A percentile compares a stretch with the other conserved stretches of the same genome.
These are phyloP conservation scores for Camponotus vicinus DNA, from an alignment of 1,140 invertebrate genomes.

Conservation along the genomic window DNA sequence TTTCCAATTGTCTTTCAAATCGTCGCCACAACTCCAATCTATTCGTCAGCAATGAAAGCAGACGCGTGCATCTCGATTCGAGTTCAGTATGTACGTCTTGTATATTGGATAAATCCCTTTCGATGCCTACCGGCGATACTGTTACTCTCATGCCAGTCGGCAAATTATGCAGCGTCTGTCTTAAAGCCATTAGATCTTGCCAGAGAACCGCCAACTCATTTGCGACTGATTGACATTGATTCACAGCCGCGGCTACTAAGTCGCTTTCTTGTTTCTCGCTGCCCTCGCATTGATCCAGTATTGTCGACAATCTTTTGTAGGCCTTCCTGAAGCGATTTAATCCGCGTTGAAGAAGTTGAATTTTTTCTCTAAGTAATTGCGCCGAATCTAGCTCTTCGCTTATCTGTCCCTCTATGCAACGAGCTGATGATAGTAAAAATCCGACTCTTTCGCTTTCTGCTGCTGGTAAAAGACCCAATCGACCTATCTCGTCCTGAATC, in stretches of 20 bases:
- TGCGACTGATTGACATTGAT: conserved; percentile 89
- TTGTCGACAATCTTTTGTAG: conserved; percentile 88
- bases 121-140: conserved; percentile 91
- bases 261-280: conserved; percentile 91
- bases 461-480: conserved; percentile 90
- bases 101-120: conserved; percentile 91
- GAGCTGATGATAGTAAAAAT: conserved; percentile 89
- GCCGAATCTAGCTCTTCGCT: conserved; percentile 92
- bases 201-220: conserved; percentile 90
- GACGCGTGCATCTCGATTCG: conserved; percentile 89
- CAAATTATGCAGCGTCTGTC: conserved; percentile 91
- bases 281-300: conserved; percentile 90
- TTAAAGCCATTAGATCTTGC: conserved; percentile 91
- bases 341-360: conserved; percentile 90
- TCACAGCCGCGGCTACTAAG: conserved; percentile 89
- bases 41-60: conserved; percentile 89
- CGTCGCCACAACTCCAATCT: conserved; percentile 90
- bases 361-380: conserved; percentile 89
- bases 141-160: conserved; percentile 90
- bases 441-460: conserved; percentile 92
- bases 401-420: conserved; percentile 90
- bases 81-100: conserved; percentile 91
- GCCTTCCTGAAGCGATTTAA: conserved; percentile 89
- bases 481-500: conserved; percentile 92
- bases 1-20: conserved; percentile 91